Percentiles rank a stretch among this genome's conserved stretches.
These are phyloP conservation scores for Emydura subglobosa DNA, from an alignment of 2,113 vertebrate species.

Conservation along the genomic window DNA sequence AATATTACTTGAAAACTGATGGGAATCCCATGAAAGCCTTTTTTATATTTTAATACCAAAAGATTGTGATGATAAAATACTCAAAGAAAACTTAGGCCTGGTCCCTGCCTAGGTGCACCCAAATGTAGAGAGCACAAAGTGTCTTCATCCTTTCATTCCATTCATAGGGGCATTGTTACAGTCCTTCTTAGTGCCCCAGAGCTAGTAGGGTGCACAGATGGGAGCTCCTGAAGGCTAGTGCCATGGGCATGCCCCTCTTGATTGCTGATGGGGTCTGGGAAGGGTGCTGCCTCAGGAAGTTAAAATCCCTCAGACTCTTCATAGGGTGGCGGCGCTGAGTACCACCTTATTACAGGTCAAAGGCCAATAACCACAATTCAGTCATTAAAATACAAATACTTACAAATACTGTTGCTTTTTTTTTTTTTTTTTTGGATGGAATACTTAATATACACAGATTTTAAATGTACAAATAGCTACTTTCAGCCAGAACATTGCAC, in stretches of 20 bases:
- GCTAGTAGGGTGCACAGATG: neutral
- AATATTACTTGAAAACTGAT: neutral
- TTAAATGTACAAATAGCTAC: neutral
- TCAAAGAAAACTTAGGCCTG: neutral
- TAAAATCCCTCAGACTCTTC: neutral
- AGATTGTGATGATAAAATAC: neutral
- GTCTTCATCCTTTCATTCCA: neutral
- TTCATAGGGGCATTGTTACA: neutral
- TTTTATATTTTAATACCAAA: neutral
- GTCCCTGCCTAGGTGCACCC: neutral
- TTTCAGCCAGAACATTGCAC: neutral
- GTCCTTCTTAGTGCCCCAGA: neutral
- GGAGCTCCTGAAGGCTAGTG: neutral
- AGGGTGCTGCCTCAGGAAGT: neutral
- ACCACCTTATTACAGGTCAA: neutral
- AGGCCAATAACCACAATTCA: neutral
- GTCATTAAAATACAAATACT: neutral
- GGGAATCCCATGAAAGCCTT: neutral
- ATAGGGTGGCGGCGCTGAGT: neutral
- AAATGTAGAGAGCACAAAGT: neutral
- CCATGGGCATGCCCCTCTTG: neutral
- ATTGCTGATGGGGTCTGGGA: neutral
- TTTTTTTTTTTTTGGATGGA: neutral
- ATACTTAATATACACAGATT: neutral
- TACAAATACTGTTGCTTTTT: neutral